A percentile compares a stretch with the other conserved stretches of the same genome.
phyloP scores from a whole-genome alignment of 2,113 vertebrate species.

The Physeter macrocephalus region DNA sequence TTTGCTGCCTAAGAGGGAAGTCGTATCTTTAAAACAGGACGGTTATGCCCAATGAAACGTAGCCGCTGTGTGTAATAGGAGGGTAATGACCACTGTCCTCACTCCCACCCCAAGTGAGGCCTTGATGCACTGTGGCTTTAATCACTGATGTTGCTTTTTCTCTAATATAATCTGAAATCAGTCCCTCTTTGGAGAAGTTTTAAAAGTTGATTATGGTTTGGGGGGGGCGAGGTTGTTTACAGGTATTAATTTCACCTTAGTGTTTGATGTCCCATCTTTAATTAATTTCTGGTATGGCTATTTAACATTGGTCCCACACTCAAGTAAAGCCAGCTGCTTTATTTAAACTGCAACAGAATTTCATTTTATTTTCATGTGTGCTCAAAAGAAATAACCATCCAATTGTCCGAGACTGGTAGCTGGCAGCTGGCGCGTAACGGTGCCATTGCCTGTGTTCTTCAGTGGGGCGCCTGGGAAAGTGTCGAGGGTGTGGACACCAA shows the following conservation, averaged over 20 bases:
- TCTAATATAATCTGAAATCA: neutral
- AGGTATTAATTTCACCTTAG: neutral
- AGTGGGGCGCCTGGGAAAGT: rapidly evolving
- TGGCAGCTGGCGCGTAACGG: rapidly evolving
- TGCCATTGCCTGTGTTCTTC: neutral
- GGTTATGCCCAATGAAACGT: neutral
- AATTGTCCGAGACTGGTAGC: neutral
- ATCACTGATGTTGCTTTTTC: neutral
- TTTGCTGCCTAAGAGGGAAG: neutral
- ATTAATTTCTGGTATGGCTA: neutral
- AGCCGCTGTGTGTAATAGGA: neutral
- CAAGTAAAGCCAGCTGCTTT: neutral
- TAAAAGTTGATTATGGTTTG: neutral
- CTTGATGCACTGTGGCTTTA: neutral
- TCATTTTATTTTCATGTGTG: neutral
- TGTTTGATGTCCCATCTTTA: neutral
- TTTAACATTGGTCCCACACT: neutral
- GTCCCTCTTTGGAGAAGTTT: neutral
- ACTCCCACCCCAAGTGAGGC: too few species aligned
- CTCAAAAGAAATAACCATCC: neutral
- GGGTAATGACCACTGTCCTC: too few species aligned
- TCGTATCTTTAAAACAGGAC: neutral
- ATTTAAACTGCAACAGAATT: neutral
- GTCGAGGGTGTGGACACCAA: neutral
- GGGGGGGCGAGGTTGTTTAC: neutral